These are phyloP conservation scores for Alosa alosa DNA, from an alignment of 2,113 vertebrate genomes.

Conservation along the genomic window DNA sequence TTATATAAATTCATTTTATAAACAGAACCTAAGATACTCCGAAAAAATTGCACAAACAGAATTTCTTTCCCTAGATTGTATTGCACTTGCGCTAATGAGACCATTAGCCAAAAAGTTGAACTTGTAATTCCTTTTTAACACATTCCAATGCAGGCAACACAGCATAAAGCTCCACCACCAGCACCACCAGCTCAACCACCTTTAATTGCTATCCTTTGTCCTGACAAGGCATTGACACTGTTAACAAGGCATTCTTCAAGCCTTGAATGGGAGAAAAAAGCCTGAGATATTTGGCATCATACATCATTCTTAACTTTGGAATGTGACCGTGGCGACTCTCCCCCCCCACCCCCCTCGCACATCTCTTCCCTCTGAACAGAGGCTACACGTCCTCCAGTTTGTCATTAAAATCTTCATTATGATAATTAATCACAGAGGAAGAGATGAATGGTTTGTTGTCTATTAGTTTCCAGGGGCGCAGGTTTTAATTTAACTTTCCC, in stretches of 20 bases:
- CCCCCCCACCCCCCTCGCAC: background rate
- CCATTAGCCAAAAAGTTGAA: background rate
- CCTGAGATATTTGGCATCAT: background rate
- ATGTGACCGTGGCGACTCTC: background rate
- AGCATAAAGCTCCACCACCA: too few relatives aligned
- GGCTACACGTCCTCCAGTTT: slow-evolving; percentile 49
- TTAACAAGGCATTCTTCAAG: background rate
- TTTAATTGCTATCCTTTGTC: background rate
- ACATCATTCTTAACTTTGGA: slow-evolving; percentile 17
- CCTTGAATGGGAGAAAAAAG: background rate
- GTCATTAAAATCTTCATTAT: slow-evolving; percentile 52
- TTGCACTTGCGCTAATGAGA: too few relatives aligned
- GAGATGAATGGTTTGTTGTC: slow-evolving; percentile 56
- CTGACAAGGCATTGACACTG: background rate
- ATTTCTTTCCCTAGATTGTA: background rate
- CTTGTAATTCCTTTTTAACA: background rate
- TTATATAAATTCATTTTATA: too few relatives aligned
- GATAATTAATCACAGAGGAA: slow-evolving; percentile 52
- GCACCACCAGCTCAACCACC: background rate
- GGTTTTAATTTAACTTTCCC: slow-evolving; percentile 53
- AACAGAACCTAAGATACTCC: background rate
- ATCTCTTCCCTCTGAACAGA: background rate
- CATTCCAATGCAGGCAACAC: too few relatives aligned
- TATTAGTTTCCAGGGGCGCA: slow-evolving; percentile 44
- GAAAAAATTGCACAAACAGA: background rate